Evolutionary conservation across 2,888 invertebrate genomes (phyloP).

Genomic region (Zygogramma bicolorata): DNA sequence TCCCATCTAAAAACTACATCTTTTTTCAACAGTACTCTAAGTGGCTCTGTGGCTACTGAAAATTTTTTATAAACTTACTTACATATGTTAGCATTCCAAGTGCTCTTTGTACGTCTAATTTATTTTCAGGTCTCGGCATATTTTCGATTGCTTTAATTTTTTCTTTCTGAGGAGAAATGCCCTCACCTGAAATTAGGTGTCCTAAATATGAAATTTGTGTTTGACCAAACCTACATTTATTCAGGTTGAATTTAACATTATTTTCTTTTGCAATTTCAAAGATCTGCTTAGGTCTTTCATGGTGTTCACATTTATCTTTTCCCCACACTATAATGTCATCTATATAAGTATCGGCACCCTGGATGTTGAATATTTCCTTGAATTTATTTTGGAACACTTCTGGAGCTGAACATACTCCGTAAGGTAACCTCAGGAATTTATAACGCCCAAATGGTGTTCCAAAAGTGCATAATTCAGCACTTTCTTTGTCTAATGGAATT

Average conservation of each 20-base stretch:
- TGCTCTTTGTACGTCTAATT: too few relatives aligned
- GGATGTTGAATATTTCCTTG: not conserved
- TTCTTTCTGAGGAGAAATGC: constrained; percentile 26
- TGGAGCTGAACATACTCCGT: too few relatives aligned
- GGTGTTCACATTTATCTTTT: constrained; percentile 29
- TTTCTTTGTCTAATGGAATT: too few relatives aligned
- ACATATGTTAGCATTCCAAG: too few relatives aligned
- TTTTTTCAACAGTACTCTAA: constrained; percentile 43
- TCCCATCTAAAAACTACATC: constrained; percentile 40
- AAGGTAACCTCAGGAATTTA: too few relatives aligned
- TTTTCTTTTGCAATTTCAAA: constrained; percentile 22
- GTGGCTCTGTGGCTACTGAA: constrained; percentile 38
- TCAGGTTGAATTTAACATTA: constrained; percentile 33
- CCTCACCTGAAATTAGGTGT: constrained; percentile 17
- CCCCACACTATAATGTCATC: constrained; percentile 35
- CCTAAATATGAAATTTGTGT: constrained; percentile 18
- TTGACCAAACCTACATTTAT: constrained; percentile 26
- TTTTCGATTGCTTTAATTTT: constrained; percentile 40
- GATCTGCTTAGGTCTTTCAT: constrained; percentile 24
- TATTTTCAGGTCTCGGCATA: constrained; percentile 14
- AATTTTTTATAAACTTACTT: constrained; percentile 43
- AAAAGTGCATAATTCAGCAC: constrained; percentile 8
- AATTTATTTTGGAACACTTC: too few relatives aligned
- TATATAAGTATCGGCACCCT: constrained; percentile 13
- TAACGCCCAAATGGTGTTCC: too few relatives aligned